Evolutionary conservation across 2,113 vertebrate species (phyloP).

Genomic region (Salvator merianae): DNA sequence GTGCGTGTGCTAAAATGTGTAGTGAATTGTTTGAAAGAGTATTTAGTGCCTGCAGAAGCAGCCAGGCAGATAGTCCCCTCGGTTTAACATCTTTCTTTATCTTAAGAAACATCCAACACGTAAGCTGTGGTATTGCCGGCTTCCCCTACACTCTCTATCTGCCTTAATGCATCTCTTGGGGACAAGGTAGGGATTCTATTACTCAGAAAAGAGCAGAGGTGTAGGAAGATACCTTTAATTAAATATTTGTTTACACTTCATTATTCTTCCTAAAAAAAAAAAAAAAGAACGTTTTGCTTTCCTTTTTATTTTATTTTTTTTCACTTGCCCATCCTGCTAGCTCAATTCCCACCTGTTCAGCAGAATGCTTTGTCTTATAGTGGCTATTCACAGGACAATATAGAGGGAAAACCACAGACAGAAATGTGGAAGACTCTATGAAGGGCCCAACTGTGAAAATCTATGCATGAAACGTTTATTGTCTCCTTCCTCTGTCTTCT

Average conservation of each 20-base stretch:
- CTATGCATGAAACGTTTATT: background rate
- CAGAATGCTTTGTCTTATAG: background rate
- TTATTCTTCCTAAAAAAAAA: background rate
- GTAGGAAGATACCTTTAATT: background rate
- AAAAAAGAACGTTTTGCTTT: background rate
- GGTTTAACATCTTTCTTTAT: slow-evolving; percentile 5
- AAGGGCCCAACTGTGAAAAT: background rate
- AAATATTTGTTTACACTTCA: background rate
- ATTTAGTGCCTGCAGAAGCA: slow-evolving; percentile 39
- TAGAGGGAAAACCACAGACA: background rate
- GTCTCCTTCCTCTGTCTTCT: no score
- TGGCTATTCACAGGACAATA: background rate
- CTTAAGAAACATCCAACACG: background rate
- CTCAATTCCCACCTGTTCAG: background rate
- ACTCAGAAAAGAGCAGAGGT: background rate
- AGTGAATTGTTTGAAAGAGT: slow-evolving; percentile 33
- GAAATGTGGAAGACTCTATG: background rate
- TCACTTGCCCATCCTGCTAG: background rate
- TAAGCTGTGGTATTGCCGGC: background rate
- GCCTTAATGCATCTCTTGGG: background rate
- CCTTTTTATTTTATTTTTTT: background rate
- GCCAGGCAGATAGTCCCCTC: background rate
- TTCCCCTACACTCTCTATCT: background rate
- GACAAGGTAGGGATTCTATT: background rate
- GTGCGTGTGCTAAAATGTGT: background rate